A percentile compares a stretch with the other conserved stretches of the same genome.
These are phyloP conservation scores for Gambusia affinis DNA, from an alignment of 2,113 vertebrate species.

Conservation along the genomic window DNA sequence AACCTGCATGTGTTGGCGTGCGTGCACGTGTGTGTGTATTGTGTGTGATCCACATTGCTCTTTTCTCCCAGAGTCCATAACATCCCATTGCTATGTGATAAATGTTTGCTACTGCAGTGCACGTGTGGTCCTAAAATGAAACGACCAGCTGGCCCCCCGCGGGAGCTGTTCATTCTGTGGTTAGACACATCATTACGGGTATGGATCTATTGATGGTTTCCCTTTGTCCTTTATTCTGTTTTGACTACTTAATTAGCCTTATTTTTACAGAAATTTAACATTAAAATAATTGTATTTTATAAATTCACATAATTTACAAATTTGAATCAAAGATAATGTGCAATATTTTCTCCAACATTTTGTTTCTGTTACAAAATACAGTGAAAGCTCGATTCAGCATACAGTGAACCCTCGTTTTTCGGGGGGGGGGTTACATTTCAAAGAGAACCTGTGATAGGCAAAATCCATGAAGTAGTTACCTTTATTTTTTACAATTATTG, in stretches of 20 bases:
- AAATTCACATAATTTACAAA: background rate
- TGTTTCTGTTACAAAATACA: background rate
- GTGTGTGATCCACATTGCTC: constrained; percentile 25
- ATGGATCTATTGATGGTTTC: constrained; percentile 66
- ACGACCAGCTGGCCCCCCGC: constrained; percentile 30
- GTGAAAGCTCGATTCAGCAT: background rate
- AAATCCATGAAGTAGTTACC: too few species aligned
- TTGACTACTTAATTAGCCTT: constrained; percentile 18
- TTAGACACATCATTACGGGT: constrained; percentile 71
- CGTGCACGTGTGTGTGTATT: background rate
- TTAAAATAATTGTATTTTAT: background rate
- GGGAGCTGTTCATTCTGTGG: constrained; percentile 50
- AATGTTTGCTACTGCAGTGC: constrained; percentile 55
- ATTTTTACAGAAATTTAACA: constrained; percentile 5
- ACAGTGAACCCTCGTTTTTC: too few species aligned
- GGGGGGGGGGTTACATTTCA: too few species aligned
- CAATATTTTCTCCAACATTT: background rate
- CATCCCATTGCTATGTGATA: constrained; percentile 67
- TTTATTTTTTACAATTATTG: too few species aligned
- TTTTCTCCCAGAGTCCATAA: constrained; percentile 47
- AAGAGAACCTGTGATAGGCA: too few species aligned
- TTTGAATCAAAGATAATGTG: background rate
- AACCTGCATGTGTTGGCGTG: constrained; percentile 1
- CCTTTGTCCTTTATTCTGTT: constrained; percentile 16
- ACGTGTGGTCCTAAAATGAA: constrained; percentile 65